Evolutionary conservation across 2,797 vertebrate genomes (phyloP), one percentile per base, ranked within the genome.

Genomic region (Apogon talboti): DNA sequence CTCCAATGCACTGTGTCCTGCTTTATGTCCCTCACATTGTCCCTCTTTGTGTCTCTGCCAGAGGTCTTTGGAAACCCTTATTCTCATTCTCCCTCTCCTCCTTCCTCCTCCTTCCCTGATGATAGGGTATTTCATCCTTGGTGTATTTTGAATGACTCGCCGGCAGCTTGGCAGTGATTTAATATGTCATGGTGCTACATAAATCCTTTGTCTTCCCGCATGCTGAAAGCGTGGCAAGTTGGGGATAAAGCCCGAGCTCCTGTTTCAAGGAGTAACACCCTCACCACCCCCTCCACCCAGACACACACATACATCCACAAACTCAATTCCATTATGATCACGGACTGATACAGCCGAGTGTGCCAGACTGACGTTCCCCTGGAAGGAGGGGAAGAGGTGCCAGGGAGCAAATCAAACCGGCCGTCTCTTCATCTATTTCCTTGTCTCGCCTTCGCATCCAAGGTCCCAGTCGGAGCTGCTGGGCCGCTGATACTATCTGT

Each of bases 301-400:
- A 28, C 6, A 28, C 24, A 28, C 24, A 28, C 24, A 28, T 28
- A 80, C 78, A 78, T 79, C 78, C 82, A 66, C 79, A 75, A 81
- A 81, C 84, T 88, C 24, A 88, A 90, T 92, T 91, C 83, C 85
- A 88, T 93, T 92, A 92, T 82, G 88, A 91, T 92, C 86, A 79
- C 28, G 35, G 51, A 12, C 78, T 79, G 88, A 90, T 89, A 90
- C 16, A 65, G 78, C 74, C 45, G n/a, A 73, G 49, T 9, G 37
- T 77, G 83, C 76, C 63, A 77, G 72, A 61, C 74, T 30, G 4
- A 6, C 12, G 42, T 65, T 78, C 60, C 72, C 51, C 54, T 56
- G 63, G 66, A 76, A 66, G 71, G 58, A 82, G 74, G 66, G 71
- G 24, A 28, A 5, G 24, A 67, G 66, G 62, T 65, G 66, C 47